Evolutionary conservation across 2,797 vertebrate species (phyloP).

Genomic region (Poecilia velifera): DNA sequence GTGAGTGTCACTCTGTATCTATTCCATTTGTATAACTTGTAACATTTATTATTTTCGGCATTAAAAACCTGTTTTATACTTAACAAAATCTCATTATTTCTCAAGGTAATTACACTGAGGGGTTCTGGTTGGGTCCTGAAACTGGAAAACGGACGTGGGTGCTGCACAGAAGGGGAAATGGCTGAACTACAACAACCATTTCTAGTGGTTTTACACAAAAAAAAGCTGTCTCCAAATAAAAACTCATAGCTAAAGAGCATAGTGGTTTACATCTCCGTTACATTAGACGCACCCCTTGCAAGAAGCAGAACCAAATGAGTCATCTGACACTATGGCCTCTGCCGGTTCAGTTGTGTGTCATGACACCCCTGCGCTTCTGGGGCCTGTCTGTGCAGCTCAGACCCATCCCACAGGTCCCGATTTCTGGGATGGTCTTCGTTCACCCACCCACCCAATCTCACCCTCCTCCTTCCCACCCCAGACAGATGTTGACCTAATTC

Average conservation of each 20-base stretch:
- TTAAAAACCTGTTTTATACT: too few relatives aligned
- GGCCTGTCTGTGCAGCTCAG: constrained; percentile 65
- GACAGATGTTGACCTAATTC: constrained; percentile 81
- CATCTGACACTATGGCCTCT: constrained; percentile 71
- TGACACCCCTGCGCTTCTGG: constrained; percentile 62
- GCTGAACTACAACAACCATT: constrained; percentile 5
- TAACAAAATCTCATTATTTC: too few relatives aligned
- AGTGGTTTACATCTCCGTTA: constrained; percentile 45
- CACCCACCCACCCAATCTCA: constrained; percentile 11
- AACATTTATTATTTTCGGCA: too few relatives aligned
- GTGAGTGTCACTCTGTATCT: too few relatives aligned
- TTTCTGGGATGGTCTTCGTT: constrained; percentile 41
- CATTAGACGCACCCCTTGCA: constrained; percentile 46
- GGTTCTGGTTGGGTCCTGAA: too few relatives aligned
- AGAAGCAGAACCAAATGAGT: constrained; percentile 65
- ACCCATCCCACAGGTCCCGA: constrained; percentile 55
- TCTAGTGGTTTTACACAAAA: constrained; percentile 32
- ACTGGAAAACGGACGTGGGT: too few relatives aligned
- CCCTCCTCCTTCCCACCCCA: constrained; percentile 43
- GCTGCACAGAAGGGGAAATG: too few relatives aligned
- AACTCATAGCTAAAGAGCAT: constrained; percentile 31
- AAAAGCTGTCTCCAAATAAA: constrained; percentile 34
- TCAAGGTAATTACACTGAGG: too few relatives aligned
- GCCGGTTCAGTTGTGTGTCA: constrained; percentile 73
- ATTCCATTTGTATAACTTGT: too few relatives aligned